Percentiles rank a stretch among this genome's conserved stretches.
These are phyloP conservation scores for Caenorhabditis drosophilae DNA, from an alignment of 2,888 invertebrate species.

Conservation along the genomic window DNA sequence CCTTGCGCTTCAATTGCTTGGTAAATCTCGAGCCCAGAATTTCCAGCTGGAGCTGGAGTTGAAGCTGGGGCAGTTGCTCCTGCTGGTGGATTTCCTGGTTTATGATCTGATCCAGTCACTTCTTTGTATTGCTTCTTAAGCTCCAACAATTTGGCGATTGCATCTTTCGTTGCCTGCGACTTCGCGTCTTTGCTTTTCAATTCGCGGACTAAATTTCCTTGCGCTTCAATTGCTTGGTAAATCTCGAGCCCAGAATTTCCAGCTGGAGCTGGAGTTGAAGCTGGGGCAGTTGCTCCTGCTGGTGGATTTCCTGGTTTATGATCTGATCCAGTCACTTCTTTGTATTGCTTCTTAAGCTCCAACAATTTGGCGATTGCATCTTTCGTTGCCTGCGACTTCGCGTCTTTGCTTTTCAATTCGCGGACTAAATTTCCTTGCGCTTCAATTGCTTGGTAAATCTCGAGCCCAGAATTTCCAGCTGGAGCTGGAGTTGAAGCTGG, in stretches of 20 bases:
- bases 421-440: conserved; percentile 78
- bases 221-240: conserved; percentile 66
- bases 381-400: conserved; percentile 72
- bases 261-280: conserved; percentile 8
- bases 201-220: conserved; percentile 78
- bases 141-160: conserved; percentile 75
- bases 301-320: conserved; percentile 27
- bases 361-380: conserved; percentile 76
- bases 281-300: conserved; percentile 12
- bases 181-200: conserved; percentile 73
- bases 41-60: conserved; percentile 18
- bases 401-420: conserved; percentile 74
- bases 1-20: conserved; percentile 72
- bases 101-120: conserved; percentile 73
- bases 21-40: conserved; percentile 5
- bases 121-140: conserved; percentile 81
- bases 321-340: conserved; percentile 69
- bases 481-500: conserved; percentile 18
- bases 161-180: conserved; percentile 73
- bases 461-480: conserved; percentile 8
- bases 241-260: conserved; percentile 8
- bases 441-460: conserved; percentile 59
- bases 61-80: conserved; percentile 21
- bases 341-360: conserved; percentile 80
- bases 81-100: conserved; percentile 51